Conservation (phyloP, 2,113 vertebrate genomes). For the Notothenia rossii region DNA sequence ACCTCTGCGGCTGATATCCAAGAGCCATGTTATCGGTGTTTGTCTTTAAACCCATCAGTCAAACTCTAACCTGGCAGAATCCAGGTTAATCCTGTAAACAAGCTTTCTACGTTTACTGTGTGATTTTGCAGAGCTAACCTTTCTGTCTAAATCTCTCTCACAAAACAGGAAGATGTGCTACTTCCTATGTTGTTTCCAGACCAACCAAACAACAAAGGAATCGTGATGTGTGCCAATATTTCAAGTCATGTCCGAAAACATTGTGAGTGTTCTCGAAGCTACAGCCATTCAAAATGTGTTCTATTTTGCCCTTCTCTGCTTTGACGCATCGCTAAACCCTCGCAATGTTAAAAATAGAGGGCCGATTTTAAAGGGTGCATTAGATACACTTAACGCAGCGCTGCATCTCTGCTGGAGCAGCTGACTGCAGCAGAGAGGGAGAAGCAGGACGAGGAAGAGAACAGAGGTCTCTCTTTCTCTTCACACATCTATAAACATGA, state of each 20-base stretch:
- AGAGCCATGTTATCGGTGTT: not conserved
- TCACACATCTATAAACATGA: constrained; percentile 74
- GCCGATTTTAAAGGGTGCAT: constrained; percentile 65
- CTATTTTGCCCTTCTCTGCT: constrained; percentile 19
- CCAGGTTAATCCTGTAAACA: not conserved
- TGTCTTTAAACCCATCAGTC: not conserved
- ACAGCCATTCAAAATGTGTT: constrained; percentile 4
- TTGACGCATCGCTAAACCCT: constrained; percentile 45
- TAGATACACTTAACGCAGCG: constrained; percentile 72
- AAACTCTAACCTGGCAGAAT: not conserved
- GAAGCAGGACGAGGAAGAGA: constrained; percentile 47
- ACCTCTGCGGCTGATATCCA: not conserved
- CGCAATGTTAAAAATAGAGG: constrained; percentile 69
- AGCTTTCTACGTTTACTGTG: not conserved
- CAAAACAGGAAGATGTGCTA: constrained; percentile 7
- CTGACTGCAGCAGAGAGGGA: constrained; percentile 61
- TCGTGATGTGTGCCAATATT: constrained; percentile 1
- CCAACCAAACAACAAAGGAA: constrained; percentile 20
- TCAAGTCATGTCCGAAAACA: not conserved
- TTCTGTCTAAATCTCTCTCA: constrained; percentile 1
- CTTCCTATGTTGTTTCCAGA: constrained; percentile 4
- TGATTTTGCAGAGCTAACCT: not conserved
- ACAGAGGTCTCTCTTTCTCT: constrained; percentile 39
- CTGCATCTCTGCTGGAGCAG: constrained; percentile 56
- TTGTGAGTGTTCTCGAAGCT: constrained; percentile 8